A percentile compares a stretch with the other conserved stretches of the same genome.
Evolutionary conservation across 2,113 vertebrate species (phyloP).

Genomic region (Patagioenas fasciata): DNA sequence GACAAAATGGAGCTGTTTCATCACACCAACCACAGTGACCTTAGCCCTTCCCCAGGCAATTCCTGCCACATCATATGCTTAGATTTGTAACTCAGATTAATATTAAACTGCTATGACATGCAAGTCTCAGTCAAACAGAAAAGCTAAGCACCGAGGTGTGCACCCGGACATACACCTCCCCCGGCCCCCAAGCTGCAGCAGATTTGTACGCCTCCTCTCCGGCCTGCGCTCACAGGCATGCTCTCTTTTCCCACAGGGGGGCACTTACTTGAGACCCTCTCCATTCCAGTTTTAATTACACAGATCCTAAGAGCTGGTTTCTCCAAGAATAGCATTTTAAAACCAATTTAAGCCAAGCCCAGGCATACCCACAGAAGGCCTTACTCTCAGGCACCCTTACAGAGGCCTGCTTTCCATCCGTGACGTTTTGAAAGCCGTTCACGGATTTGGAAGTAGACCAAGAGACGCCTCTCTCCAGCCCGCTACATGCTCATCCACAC

Average conservation of each 20-base stretch:
- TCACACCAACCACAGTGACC: conserved; percentile 47
- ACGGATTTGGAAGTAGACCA: background rate
- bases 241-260: background rate
- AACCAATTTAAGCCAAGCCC: background rate
- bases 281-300: background rate
- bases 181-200: background rate
- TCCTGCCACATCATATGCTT: conserved; percentile 53
- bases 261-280: background rate
- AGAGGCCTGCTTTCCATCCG: conserved; percentile 32
- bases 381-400: background rate
- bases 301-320: background rate
- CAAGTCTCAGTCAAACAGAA: background rate
- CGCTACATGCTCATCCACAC: background rate
- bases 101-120: conserved; percentile 15
- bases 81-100: conserved; percentile 39
- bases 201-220: background rate
- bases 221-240: background rate
- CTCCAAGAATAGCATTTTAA: background rate
- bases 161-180: background rate
- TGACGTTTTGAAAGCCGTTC: background rate
- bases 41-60: conserved; percentile 60
- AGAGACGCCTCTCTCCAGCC: background rate
- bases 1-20: conserved; percentile 44
- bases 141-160: background rate
- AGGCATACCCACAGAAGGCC: background rate